Evolutionary conservation across 1,140 invertebrate species (phyloP).

Genomic region (Tigriopus japonicus): DNA sequence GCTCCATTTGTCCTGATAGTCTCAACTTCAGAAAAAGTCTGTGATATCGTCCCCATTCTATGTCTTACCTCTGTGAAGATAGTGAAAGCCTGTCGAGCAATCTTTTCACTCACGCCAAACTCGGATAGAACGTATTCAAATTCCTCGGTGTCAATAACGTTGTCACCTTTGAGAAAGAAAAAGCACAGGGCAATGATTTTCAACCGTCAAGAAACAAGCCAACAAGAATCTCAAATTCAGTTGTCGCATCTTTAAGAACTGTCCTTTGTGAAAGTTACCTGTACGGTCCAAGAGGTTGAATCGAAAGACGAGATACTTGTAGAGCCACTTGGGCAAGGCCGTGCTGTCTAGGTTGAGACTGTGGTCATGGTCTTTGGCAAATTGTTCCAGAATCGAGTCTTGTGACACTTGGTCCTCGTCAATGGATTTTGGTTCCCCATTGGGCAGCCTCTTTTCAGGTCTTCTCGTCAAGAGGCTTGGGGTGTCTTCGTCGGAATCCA

Average conservation of each 20-base stretch:
- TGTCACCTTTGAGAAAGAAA: conserved; percentile 21
- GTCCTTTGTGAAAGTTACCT: conserved; percentile 14
- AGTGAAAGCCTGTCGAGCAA: conserved; percentile 22
- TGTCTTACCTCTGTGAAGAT: conserved; percentile 25
- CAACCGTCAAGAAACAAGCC: too few relatives aligned
- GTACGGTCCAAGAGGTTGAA: conserved; percentile 26
- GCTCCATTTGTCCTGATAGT: too few relatives aligned
- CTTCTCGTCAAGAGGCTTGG: background rate
- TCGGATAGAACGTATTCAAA: conserved; percentile 26
- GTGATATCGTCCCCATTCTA: background rate
- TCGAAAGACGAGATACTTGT: conserved; percentile 25
- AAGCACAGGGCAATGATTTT: too few relatives aligned
- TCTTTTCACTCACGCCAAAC: conserved; percentile 24
- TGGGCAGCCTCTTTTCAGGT: background rate
- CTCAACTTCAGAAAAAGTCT: too few relatives aligned
- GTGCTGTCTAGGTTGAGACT: conserved; percentile 3
- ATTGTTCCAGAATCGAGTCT: background rate
- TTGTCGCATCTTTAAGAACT: too few relatives aligned
- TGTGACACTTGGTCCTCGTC: background rate
- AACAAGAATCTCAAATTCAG: too few relatives aligned
- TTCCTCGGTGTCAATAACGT: conserved; percentile 25
- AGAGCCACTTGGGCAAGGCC: conserved; percentile 24
- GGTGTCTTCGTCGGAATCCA: background rate
- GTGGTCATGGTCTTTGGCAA: background rate
- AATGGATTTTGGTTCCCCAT: background rate